Evolutionary conservation across 2,888 invertebrate genomes (phyloP).

Genomic region (Melitaea athalia): DNA sequence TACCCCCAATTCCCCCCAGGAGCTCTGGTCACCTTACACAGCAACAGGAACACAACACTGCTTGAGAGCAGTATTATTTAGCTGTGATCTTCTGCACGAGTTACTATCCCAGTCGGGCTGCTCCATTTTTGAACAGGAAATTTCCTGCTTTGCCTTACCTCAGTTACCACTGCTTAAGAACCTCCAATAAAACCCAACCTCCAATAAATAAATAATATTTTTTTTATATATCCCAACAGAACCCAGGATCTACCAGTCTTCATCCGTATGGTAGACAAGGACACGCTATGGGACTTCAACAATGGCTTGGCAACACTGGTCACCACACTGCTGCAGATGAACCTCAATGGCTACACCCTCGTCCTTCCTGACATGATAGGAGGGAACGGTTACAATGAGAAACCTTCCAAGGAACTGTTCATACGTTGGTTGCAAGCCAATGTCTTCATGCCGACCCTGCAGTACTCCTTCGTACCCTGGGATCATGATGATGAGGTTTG

Average conservation of each 20-base stretch:
- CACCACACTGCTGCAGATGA: constrained; percentile 86
- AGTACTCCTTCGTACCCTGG: constrained; percentile 92
- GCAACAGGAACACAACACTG: too few species aligned
- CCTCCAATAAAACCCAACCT: too few species aligned
- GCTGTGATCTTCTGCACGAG: too few species aligned
- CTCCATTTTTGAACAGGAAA: too few species aligned
- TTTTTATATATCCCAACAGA: constrained; percentile 48
- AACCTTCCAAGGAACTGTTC: constrained; percentile 84
- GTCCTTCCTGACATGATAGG: constrained; percentile 92
- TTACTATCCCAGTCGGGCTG: too few species aligned
- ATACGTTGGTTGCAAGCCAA: constrained; percentile 91
- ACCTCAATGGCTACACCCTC: constrained; percentile 85
- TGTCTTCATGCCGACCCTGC: constrained; percentile 89
- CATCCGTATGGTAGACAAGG: constrained; percentile 90
- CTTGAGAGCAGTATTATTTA: too few species aligned
- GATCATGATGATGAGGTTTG: constrained; percentile 84
- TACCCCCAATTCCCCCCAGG: too few species aligned
- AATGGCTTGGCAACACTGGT: constrained; percentile 88
- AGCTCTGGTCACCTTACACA: too few species aligned
- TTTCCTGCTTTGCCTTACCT: too few species aligned
- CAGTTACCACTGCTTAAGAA: too few species aligned
- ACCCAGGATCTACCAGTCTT: constrained; percentile 88
- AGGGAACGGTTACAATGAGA: constrained; percentile 84
- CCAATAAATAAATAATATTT: too few species aligned
- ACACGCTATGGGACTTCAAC: constrained; percentile 85